A percentile compares a stretch with the other conserved stretches of the same genome.
phyloP scores from a whole-genome alignment of 2,113 vertebrate species.

The Pomatorhinus ruficollis region DNA sequence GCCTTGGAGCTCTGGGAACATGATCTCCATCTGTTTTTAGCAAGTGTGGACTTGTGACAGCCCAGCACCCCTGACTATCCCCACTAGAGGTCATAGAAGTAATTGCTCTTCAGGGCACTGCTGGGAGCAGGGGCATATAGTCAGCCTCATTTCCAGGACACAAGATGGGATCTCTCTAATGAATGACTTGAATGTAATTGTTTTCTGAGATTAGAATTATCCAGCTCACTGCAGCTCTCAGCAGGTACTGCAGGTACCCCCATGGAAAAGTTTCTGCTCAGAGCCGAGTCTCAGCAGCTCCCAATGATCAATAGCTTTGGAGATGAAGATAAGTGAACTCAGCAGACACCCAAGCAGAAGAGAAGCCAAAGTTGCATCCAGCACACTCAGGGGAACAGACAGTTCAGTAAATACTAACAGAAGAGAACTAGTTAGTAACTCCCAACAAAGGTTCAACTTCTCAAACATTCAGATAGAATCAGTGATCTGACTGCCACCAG shows the following conservation, averaged over 20 bases:
- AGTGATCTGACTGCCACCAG: background rate
- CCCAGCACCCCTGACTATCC: background rate
- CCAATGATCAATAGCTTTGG: background rate
- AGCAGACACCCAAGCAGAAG: background rate
- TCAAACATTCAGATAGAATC: background rate
- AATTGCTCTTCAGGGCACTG: background rate
- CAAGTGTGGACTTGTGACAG: background rate
- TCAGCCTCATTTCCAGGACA: background rate
- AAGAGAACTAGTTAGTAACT: background rate
- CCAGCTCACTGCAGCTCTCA: background rate
- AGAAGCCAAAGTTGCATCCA: background rate
- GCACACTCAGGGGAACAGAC: background rate
- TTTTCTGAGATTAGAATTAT: background rate
- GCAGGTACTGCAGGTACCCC: background rate
- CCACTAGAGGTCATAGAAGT: slow-evolving; percentile 34
- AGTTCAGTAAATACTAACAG: background rate
- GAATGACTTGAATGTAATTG: background rate
- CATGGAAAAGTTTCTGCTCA: background rate
- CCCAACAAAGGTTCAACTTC: background rate
- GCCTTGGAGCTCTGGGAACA: background rate
- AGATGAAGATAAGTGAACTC: background rate
- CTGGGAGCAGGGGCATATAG: background rate
- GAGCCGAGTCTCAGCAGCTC: background rate
- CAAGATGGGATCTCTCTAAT: background rate
- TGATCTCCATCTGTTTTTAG: background rate